Base-by-base conservation (phyloP, 2,113 vertebrate genomes). In the Chitala chitala region DNA sequence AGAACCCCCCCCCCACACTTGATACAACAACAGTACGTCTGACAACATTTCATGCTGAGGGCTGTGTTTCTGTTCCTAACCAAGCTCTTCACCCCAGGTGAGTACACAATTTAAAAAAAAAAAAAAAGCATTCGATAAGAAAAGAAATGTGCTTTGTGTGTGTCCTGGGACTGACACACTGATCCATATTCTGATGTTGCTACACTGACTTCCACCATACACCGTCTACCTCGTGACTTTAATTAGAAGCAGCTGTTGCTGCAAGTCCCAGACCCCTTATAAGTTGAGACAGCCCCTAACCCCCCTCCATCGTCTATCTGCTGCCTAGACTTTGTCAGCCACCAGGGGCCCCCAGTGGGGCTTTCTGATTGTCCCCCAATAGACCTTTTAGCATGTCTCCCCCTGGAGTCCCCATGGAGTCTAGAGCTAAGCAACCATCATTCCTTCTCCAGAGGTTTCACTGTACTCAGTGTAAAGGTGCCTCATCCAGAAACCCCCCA, bases 211-310 rank as follows among this genome's bases (percentile, higher is more conserved):
- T 46, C 71, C 51, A 56, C 42, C 51, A 13, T 8, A 13, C 40
- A 15, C 20, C 65, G 51, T 51, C 55, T 63, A 74, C 46, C 65
- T 77, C 74, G 22, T 33, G 31, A 71, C 55, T 71, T 70, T 77
- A 77, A 77, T 74, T 63, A 71, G 36, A 44, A 77, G 12, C 76
- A 77, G 71, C 76, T 77, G 76, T 24, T n/a, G 13, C 3, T 20
- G 13, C 20, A 59, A n/a, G n/a, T n/a, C n/a, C n/a, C n/a, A n/a
- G n/a, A n/a, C n/a, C n/a, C n/a, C n/a, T n/a, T n/a, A 53, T 13
- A 51, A 33, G 40, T 15, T 46, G 40, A 48, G 38, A 73, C 4
- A 44, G 55, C 6, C 31, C 56, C 17, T 6, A 53, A 53, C 51
- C 36, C 13, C 36, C 75, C 58, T 13, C 17, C 31, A 51, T 15